These are phyloP conservation scores for Drosophila suzukii DNA, from an alignment of 1,140 invertebrate genomes.

Conservation along the genomic window DNA sequence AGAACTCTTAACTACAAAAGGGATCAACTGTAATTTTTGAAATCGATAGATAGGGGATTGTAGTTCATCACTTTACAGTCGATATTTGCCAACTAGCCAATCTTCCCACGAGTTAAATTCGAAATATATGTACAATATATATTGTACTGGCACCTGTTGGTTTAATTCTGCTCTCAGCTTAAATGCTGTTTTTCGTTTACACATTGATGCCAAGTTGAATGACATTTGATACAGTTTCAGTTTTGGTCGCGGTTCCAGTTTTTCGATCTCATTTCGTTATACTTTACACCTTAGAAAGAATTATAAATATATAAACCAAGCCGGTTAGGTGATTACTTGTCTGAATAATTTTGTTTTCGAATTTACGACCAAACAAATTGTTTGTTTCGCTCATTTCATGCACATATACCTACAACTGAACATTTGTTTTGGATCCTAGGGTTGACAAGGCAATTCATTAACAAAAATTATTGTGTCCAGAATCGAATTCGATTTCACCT, in stretches of 20 bases:
- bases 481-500: constrained; percentile 59
- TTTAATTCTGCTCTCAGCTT: background rate
- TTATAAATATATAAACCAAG: constrained; percentile 13
- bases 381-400: constrained; percentile 7
- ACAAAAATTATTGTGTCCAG: constrained; percentile 32
- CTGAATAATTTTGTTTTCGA: constrained; percentile 12
- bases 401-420: background rate
- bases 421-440: background rate
- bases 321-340: constrained; percentile 20
- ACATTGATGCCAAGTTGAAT: constrained; percentile 59
- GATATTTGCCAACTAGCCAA: background rate
- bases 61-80: background rate
- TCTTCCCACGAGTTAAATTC: constrained; percentile 16
- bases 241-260: constrained; percentile 39
- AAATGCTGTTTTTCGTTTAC: constrained; percentile 19
- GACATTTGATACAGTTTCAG: constrained; percentile 71
- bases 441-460: constrained; percentile 23
- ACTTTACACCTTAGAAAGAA: constrained; percentile 23
- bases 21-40: background rate
- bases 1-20: too few relatives aligned
- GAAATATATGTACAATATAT: background rate
- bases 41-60: background rate
- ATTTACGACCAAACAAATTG: constrained; percentile 28
- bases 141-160: constrained; percentile 7
- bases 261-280: constrained; percentile 29